Conservation (phyloP, 2,888 invertebrate species). For the Cosmopolites sordidus region DNA sequence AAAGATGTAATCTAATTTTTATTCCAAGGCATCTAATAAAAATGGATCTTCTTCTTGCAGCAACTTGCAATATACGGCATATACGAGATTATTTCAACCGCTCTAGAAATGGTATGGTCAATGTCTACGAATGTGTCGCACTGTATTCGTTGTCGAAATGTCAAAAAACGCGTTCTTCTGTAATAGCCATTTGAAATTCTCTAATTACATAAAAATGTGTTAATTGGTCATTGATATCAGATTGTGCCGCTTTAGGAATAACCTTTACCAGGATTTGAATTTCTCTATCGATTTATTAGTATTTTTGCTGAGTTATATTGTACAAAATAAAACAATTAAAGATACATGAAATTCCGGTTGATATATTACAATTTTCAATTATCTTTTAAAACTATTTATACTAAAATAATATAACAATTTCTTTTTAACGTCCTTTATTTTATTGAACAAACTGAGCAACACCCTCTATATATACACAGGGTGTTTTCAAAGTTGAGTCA, state of each 20-base stretch:
- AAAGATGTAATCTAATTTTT: constrained; percentile 40
- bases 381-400: no score
- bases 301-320: no score
- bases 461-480: no score
- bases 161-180: constrained; percentile 19
- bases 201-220: constrained; percentile 23
- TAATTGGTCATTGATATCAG: constrained; percentile 9
- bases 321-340: no score
- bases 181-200: constrained; percentile 16
- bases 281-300: no score
- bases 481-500: no score
- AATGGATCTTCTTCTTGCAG: constrained; percentile 42
- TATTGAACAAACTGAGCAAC: no score
- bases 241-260: background rate
- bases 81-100: constrained; percentile 12
- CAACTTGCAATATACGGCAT: constrained; percentile 39
- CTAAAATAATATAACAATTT: no score
- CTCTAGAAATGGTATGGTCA: constrained; percentile 25
- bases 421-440: no score
- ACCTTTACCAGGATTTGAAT: no score
- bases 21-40: constrained; percentile 40
- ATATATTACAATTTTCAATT: no score
- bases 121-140: constrained; percentile 28
- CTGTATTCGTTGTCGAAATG: constrained; percentile 18
- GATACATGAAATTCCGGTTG: no score